These are phyloP conservation scores for Daktulosphaira vitifoliae DNA, from an alignment of 1,140 invertebrate genomes.

Conservation along the genomic window DNA sequence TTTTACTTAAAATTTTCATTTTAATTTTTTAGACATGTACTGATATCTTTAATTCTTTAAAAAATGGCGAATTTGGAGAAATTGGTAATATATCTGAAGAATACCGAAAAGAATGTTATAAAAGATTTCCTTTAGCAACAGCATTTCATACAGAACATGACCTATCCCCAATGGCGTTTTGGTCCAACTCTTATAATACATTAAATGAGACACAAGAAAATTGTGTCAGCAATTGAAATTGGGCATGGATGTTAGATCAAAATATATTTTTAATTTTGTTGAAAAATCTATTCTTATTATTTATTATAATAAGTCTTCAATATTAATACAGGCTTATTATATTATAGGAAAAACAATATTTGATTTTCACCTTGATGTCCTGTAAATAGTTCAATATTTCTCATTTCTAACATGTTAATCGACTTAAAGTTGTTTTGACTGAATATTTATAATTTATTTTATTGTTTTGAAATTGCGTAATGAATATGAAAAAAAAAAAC, in stretches of 20 bases:
- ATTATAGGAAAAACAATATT: constrained; percentile 23
- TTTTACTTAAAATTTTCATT: not conserved
- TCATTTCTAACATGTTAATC: constrained; percentile 22
- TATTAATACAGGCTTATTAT: constrained; percentile 28
- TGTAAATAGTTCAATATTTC: constrained; percentile 25
- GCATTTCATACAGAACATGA: constrained; percentile 48
- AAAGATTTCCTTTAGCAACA: constrained; percentile 62
- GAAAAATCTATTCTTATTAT: constrained; percentile 20
- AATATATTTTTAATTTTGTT: constrained; percentile 33
- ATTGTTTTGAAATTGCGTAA: too few relatives aligned
- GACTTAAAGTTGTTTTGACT: constrained; percentile 20
- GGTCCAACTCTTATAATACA: constrained; percentile 24
- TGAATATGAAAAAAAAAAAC: too few relatives aligned
- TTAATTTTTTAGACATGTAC: constrained; percentile 55
- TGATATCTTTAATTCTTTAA: constrained; percentile 64
- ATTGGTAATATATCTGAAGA: constrained; percentile 57
- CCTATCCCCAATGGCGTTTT: constrained; percentile 23
- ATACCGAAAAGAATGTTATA: constrained; percentile 62
- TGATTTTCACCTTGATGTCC: constrained; percentile 9
- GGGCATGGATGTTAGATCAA: constrained; percentile 19
- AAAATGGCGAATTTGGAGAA: constrained; percentile 66
- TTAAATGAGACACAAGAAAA: constrained; percentile 27
- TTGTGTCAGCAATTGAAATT: constrained; percentile 17
- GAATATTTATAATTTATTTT: constrained; percentile 8
- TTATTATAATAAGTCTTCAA: constrained; percentile 22